These are phyloP conservation scores for Micrasema longulum DNA, from an alignment of 1,140 invertebrate species.

Conservation along the genomic window DNA sequence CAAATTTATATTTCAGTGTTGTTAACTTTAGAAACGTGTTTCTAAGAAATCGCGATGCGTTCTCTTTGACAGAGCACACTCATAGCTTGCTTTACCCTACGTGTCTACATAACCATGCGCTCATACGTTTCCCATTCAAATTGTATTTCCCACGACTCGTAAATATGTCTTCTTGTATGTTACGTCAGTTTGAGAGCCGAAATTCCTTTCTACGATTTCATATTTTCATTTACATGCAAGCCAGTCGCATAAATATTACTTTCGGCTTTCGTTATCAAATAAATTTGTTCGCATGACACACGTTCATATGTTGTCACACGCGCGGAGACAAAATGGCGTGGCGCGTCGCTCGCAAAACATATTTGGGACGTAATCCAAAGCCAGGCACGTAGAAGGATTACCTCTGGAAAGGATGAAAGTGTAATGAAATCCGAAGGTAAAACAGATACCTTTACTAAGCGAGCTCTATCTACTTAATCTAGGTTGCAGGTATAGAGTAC, in stretches of 20 bases:
- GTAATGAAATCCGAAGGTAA: constrained; percentile 23
- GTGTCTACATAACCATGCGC: too few species aligned
- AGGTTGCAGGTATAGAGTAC: background rate
- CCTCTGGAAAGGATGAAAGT: constrained; percentile 24
- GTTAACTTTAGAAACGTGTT: too few species aligned
- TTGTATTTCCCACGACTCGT: too few species aligned
- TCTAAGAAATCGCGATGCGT: too few species aligned
- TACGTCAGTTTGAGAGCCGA: too few species aligned
- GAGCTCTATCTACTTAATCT: constrained; percentile 18
- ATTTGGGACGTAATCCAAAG: constrained; percentile 14
- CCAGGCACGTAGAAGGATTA: constrained; percentile 26
- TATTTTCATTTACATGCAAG: too few species aligned
- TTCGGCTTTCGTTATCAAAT: background rate
- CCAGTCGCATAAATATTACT: background rate
- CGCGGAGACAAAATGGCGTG: background rate
- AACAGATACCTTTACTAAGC: constrained; percentile 11
- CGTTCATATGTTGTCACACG: background rate
- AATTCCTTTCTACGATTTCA: too few species aligned
- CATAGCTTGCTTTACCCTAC: too few species aligned
- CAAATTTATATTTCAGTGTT: too few species aligned
- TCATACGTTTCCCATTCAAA: too few species aligned
- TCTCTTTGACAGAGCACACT: too few species aligned
- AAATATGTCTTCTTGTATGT: too few species aligned
- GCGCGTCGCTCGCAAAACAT: constrained; percentile 11
- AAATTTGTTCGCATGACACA: background rate